Evolutionary conservation across 1,140 invertebrate species (phyloP), one percentile per base, ranked within the genome.

Genomic region (Nasonia longicornis): DNA sequence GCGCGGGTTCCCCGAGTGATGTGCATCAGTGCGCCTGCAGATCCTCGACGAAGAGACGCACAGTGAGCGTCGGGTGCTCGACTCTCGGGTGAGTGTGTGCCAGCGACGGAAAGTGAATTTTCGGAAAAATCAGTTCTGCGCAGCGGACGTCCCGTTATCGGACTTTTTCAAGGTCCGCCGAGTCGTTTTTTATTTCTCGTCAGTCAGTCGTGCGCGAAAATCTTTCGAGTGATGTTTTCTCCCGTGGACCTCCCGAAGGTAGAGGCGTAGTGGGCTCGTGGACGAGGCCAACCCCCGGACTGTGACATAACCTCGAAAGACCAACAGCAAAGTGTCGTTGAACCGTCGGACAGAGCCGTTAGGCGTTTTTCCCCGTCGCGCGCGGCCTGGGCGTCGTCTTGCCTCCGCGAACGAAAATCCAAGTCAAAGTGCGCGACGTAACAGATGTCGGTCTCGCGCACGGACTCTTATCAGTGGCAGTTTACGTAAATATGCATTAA

Each of bases 241-340:
- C 4, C 11, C 45, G 11, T 48, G 8, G 10, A 8, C 45, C 45
- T 26, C 26, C 26, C 26, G 26, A 26, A 26, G 26, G 26, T 26
- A 26, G 26, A 26, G 26, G 26, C 26, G 26, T 26, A 26, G 26
- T 26, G 26, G 26, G 26, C 26, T 26, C 26, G 26, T 26, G 26
- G 26, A 26, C 26, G 26, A 26, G 26, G 26, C 26, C 26, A 0
- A 26, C 26, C 26, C 26, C 26, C 26, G 26, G 26, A 26, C 3
- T 35, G 67, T 79, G 69, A 79, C 77, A 58, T 73, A 73, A 79
- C 70, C 78, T 73, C 78, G 35, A 79, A 79, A 69, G 52, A 38
- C 16, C 8, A 26, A 29, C 26, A 38, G 31, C 38, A 22, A 3
- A 70, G 29, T 63, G 29, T 66, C 48, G 70, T 73, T 71, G 67